Conservation (phyloP, 2,797 vertebrate genomes). For the Gymnothorax reevesii region DNA sequence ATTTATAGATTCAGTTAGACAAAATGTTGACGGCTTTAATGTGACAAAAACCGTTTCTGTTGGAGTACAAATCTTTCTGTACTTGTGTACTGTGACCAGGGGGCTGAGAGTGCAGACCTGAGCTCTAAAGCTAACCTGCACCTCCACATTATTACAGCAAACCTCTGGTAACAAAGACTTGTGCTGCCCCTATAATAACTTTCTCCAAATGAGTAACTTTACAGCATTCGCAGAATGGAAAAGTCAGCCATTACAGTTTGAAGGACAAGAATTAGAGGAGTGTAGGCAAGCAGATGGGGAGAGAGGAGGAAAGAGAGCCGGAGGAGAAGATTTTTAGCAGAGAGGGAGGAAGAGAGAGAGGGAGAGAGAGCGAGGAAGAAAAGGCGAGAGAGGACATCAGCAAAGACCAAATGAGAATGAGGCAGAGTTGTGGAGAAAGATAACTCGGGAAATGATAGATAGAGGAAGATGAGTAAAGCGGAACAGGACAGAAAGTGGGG, state of each 20-base stretch:
- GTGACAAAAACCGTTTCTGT: not conserved
- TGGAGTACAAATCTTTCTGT: not conserved
- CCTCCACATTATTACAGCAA: not conserved
- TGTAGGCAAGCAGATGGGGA: not conserved
- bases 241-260: not conserved
- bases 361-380: not conserved
- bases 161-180: not conserved
- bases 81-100: not conserved
- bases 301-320: constrained; percentile 78
- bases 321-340: not conserved
- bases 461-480: constrained; percentile 22
- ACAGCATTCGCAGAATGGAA: not conserved
- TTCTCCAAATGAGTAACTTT: not conserved
- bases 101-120: not conserved
- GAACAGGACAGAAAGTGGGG: not conserved
- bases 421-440: constrained; percentile 4
- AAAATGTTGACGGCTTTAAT: not conserved
- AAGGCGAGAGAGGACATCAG: not conserved
- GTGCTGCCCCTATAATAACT: not conserved
- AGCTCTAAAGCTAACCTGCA: not conserved
- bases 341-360: not conserved
- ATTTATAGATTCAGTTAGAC: not conserved
- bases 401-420: not conserved
- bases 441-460: not conserved
- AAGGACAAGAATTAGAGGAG: not conserved